A percentile compares a stretch with the other conserved stretches of the same genome.
Evolutionary conservation across 1,140 invertebrate species (phyloP).

Genomic region (Trichoplusia ni): DNA sequence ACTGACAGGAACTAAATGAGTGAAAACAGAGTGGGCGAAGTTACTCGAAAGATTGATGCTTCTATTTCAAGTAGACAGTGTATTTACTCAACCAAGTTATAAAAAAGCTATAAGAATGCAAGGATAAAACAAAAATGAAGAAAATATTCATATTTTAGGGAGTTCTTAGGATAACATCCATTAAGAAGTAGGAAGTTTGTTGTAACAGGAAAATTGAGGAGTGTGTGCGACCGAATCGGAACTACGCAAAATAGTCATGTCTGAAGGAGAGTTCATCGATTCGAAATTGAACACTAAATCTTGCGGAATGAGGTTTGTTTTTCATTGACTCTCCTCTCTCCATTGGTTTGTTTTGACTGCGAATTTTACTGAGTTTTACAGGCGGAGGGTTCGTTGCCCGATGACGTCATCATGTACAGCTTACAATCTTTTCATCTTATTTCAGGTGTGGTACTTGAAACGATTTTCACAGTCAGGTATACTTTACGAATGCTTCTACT

Average conservation of each 20-base stretch:
- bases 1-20: constrained; percentile 39
- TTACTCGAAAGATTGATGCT: constrained; percentile 31
- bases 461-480: not conserved
- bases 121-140: not conserved
- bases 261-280: not conserved
- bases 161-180: constrained; percentile 10
- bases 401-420: constrained; percentile 59
- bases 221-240: constrained; percentile 22
- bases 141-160: constrained; percentile 9
- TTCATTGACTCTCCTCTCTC: constrained; percentile 22
- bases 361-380: constrained; percentile 70
- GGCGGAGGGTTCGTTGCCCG: constrained; percentile 59
- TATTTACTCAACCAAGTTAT: not conserved
- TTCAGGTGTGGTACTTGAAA: constrained; percentile 33
- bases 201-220: constrained; percentile 33
- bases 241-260: constrained; percentile 28
- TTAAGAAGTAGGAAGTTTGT: constrained; percentile 8
- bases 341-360: constrained; percentile 70
- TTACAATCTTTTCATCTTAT: constrained; percentile 25
- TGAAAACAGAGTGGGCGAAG: constrained; percentile 31
- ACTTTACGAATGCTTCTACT: too few species aligned
- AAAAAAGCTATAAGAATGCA: not conserved
- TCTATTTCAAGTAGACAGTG: constrained; percentile 22
- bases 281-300: constrained; percentile 32
- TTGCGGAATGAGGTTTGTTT: constrained; percentile 40